Base-by-base conservation (phyloP, 2,797 vertebrate genomes). In the Notolepis coatsorum region DNA sequence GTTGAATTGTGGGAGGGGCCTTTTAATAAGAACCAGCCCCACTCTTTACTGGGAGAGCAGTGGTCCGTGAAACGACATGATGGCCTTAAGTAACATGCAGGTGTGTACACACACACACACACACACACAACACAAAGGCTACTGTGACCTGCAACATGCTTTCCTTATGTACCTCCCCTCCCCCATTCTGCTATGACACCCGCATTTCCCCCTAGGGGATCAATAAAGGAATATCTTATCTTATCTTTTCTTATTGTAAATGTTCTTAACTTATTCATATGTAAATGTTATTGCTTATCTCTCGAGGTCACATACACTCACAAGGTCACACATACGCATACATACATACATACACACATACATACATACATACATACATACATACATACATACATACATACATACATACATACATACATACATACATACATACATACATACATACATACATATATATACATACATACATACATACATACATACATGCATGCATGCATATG, bases 51-150 rank as follows among this genome's bases (percentile, higher is more conserved):
- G 77, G 68, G 55, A 69, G 71, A 80, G 70, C 81, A 68, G 47
- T 71, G 63, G 70, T 72, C 82, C 89, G 80, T 88, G 82, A 85
- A 89, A 87, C 69, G 54, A 41, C 57, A 69, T 81, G 61, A 84
- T 75, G 68, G 64, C 73, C 68, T 75, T 41, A 64, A 77, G 72
- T 51, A 69, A 69, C 46, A 4, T 49, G 20, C 4, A 9, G 53
- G 60, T 13, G 30, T 33, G 24, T 28, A 64, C 37, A 64, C 12
- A 41, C 37, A 21, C 35, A 43, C 25, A 50, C 53, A 13, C 7
- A 20, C 33, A 28, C 25, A n/a, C 35, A 12, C 23, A 18, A 28
- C 23, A 12, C 17, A 5, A n/a, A n/a, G n/a, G n/a, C n/a, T n/a
- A n/a, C n/a, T n/a, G n/a, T n/a, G n/a, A n/a, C n/a, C n/a, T n/a